Percentiles rank a stretch among this genome's conserved stretches.
Conservation (phyloP, 1,140 invertebrate genomes). For the Acromyrmex heyeri region DNA sequence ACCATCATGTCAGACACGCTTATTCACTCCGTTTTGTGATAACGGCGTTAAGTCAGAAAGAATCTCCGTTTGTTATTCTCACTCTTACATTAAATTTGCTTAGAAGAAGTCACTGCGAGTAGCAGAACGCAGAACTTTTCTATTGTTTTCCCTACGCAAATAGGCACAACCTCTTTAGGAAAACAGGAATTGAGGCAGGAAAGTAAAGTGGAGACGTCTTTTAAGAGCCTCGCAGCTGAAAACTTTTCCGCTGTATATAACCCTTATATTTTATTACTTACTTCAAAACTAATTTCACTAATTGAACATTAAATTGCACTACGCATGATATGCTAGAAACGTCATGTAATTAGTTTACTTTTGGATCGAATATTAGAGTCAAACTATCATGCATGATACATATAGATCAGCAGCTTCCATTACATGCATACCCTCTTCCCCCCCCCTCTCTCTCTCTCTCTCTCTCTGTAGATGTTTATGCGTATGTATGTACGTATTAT, state of each 20-base stretch:
- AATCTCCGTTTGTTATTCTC: slow-evolving; percentile 20
- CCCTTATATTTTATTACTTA: not conserved
- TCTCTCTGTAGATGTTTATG: not conserved
- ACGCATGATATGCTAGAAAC: not conserved
- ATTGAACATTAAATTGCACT: slow-evolving; percentile 31
- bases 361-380: slow-evolving; percentile 38
- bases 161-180: slow-evolving; percentile 48
- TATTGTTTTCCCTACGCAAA: slow-evolving; percentile 49
- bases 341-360: slow-evolving; percentile 47
- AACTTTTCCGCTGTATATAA: not conserved
- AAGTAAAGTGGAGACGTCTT: slow-evolving; percentile 24
- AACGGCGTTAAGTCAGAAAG: not conserved
- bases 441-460: not conserved
- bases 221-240: not conserved
- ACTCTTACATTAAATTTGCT: slow-evolving; percentile 41
- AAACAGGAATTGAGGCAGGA: slow-evolving; percentile 26
- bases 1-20: not conserved
- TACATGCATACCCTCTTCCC: not conserved
- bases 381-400: slow-evolving; percentile 31
- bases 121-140: slow-evolving; percentile 32
- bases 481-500: slow-evolving; percentile 35
- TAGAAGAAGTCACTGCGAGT: slow-evolving; percentile 31
- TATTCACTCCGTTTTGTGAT: not conserved
- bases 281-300: slow-evolving; percentile 26
- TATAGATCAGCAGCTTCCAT: slow-evolving; percentile 22